Percentiles rank a stretch among this genome's conserved stretches.
phyloP scores from a whole-genome alignment of 2,888 invertebrate species.

The Oxycera nigricornis region DNA sequence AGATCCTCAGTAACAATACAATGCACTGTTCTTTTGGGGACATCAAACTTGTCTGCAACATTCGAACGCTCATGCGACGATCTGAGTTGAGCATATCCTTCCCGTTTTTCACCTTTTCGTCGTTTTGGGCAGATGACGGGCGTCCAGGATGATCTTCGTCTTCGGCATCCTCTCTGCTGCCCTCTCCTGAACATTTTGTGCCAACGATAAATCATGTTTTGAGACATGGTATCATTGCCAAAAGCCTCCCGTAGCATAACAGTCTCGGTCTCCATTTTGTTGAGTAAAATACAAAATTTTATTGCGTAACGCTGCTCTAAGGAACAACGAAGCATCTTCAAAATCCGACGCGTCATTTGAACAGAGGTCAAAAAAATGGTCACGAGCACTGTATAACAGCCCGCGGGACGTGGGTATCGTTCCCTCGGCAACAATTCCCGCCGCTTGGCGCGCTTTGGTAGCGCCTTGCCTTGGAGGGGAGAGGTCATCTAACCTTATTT shows the following conservation, averaged over 20 bases:
- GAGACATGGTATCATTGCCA: not conserved
- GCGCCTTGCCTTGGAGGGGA: too few species aligned
- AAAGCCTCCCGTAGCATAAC: not conserved
- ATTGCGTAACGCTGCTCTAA: not conserved
- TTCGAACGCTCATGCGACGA: not conserved
- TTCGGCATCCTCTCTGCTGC: not conserved
- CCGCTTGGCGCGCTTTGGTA: too few species aligned
- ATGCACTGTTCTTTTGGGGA: not conserved
- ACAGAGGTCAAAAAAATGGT: too few species aligned
- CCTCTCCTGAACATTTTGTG: not conserved
- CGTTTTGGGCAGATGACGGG: not conserved
- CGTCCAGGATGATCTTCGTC: not conserved
- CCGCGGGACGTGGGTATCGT: too few species aligned
- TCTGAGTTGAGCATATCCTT: not conserved
- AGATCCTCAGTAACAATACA: not conserved
- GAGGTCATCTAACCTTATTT: too few species aligned
- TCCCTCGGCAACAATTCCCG: too few species aligned
- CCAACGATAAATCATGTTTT: not conserved
- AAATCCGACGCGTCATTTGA: too few species aligned
- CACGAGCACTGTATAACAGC: too few species aligned
- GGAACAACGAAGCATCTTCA: not conserved
- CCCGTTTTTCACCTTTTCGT: not conserved
- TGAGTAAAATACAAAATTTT: not conserved
- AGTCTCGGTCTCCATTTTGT: not conserved
- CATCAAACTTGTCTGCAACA: conserved; percentile 7